Base-by-base conservation (phyloP, 1,140 invertebrate genomes). In the Achatina immaculata region DNA sequence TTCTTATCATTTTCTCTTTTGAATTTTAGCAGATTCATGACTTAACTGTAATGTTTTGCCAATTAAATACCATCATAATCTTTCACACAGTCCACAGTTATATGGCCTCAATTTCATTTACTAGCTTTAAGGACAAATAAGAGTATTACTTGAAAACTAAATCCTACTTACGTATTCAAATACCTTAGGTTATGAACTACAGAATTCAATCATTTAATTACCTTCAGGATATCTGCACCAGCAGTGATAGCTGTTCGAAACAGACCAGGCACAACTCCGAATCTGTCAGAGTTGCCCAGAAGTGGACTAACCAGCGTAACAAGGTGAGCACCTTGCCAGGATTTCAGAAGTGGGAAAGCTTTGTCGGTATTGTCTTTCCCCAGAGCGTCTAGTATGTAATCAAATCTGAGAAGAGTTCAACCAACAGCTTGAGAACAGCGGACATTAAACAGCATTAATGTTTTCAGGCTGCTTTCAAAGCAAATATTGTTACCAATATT, bases 241-340 rank as follows among this genome's bases (percentile, higher is more conserved):
- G 92, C 86, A 68, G 90, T 84, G 24, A 86, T 45, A 9, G 83
- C 86, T 1, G 90, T 87, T 28, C 85, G 86, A 4, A 86, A 58
- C 6, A 91, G 78, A 4, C 92, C 93, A 3, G 89, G 74, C 21
- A 91, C 77, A 34, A 98, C 76, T 0, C 97, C 97, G 89, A 94
- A 92, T 72, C 94, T 91, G 92, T 99, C 97, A 11, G 95, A 93
- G 90, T 97, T 96, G 78, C 93, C 92, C 83, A 99, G 90, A 77
- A 98, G 86, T 0, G 97, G 97, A 36, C 95, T 94, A 74, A 94
- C 95, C 76, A 98, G 92, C 34, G 96, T 96, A 79, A 99, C 94
- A 88, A 95, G 98, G 83, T 94, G 95, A 51, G 93, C 91, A 87
- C 94, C 95, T n/a, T 93, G 91, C 92, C 95, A 95, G 36, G 92